phyloP scores from a whole-genome alignment of 2,797 vertebrate species.

The Anabas testudineus region DNA sequence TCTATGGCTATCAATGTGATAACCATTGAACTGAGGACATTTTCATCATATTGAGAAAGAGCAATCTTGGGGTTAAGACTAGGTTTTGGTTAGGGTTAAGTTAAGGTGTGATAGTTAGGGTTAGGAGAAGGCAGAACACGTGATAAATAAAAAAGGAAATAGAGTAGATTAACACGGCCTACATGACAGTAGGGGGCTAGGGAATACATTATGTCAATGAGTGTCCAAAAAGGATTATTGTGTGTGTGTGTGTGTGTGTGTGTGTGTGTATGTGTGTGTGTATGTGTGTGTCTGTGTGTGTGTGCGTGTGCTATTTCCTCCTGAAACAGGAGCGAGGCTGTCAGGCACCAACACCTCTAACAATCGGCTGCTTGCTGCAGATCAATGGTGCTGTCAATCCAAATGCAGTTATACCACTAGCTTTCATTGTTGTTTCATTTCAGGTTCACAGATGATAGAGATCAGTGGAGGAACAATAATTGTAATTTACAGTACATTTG shows the following conservation, averaged over 20 bases:
- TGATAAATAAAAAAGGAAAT: too few relatives aligned
- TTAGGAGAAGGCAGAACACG: too few relatives aligned
- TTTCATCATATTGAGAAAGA: too few relatives aligned
- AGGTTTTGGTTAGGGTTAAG: too few relatives aligned
- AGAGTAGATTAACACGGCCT: too few relatives aligned
- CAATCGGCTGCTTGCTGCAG: neutral
- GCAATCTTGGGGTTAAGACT: too few relatives aligned
- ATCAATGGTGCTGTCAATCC: constrained; percentile 45
- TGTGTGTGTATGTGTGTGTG: neutral
- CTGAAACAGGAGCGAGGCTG: constrained; percentile 4
- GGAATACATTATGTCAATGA: too few relatives aligned
- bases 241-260: neutral
- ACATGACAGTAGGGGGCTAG: too few relatives aligned
- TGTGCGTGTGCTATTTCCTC: neutral
- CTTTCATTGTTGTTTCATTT: constrained; percentile 31
- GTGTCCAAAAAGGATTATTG: too few relatives aligned
- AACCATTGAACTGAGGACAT: too few relatives aligned
- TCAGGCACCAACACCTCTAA: neutral
- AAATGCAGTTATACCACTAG: constrained; percentile 12
- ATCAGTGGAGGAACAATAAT: constrained; percentile 20
- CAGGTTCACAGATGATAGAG: constrained; percentile 23
- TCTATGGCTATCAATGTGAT: too few relatives aligned
- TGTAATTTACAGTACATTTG: constrained; percentile 10
- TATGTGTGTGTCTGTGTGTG: neutral
- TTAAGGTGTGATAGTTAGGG: too few relatives aligned